These are phyloP conservation scores for Falco peregrinus DNA, from an alignment of 2,797 vertebrate genomes.

Conservation along the genomic window DNA sequence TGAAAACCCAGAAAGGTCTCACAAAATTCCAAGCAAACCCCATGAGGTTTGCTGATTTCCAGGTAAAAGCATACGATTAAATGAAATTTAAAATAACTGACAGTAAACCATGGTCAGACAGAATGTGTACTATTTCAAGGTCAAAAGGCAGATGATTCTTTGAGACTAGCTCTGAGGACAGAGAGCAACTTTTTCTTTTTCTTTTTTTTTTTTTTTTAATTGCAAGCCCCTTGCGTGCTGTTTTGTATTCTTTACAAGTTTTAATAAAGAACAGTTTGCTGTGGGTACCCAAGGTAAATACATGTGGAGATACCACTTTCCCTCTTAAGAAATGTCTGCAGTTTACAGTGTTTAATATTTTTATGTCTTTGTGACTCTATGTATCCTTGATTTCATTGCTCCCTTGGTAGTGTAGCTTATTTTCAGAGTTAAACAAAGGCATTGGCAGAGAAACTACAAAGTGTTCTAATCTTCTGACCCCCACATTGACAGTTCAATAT, in stretches of 20 bases:
- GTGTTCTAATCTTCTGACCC: slow-evolving; percentile 68
- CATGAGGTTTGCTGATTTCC: neutral
- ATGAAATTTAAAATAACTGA: neutral
- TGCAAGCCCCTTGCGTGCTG: neutral
- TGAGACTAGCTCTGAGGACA: slow-evolving; percentile 9
- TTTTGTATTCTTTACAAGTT: slow-evolving; percentile 46
- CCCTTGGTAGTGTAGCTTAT: slow-evolving; percentile 56
- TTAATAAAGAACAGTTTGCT: slow-evolving; percentile 41
- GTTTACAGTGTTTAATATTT: slow-evolving; percentile 52
- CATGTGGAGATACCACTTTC: neutral
- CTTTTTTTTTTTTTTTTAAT: neutral
- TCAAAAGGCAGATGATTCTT: slow-evolving; percentile 1
- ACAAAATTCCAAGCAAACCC: neutral
- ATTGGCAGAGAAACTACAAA: slow-evolving; percentile 64
- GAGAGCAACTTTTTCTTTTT: neutral
- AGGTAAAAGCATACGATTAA: neutral
- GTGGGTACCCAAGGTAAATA: slow-evolving; percentile 35
- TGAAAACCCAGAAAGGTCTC: neutral
- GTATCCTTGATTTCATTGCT: slow-evolving; percentile 69
- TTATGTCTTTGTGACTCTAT: slow-evolving; percentile 50
- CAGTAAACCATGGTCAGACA: neutral
- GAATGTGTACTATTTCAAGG: neutral
- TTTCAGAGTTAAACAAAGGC: slow-evolving; percentile 75
- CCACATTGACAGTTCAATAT: slow-evolving; percentile 72
- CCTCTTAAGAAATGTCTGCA: neutral